Percentiles rank a stretch among this genome's conserved stretches.
These are phyloP conservation scores for Poecile atricapillus DNA, from an alignment of 2,113 vertebrate species.

Conservation along the genomic window DNA sequence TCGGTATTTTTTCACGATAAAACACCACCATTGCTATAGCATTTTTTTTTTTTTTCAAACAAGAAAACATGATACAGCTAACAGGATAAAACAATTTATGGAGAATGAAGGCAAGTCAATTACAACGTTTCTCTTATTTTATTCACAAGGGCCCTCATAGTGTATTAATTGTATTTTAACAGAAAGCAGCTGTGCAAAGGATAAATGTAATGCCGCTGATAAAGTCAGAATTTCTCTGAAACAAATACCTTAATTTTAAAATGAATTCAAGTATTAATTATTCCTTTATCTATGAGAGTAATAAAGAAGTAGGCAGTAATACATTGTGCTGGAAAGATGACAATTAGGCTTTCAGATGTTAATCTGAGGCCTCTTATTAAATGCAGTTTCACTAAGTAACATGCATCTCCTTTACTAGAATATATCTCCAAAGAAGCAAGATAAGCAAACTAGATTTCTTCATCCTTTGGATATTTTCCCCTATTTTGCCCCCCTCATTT, in stretches of 20 bases:
- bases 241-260: not conserved
- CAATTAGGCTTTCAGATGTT: not conserved
- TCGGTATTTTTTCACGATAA: not conserved
- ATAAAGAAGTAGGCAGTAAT: not conserved
- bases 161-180: not conserved
- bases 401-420: not conserved
- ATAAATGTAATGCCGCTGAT: not conserved
- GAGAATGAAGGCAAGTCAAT: not conserved
- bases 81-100: not conserved
- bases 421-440: not conserved
- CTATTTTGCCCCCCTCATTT: accelerated
- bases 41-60: not conserved
- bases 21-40: not conserved
- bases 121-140: not conserved
- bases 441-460: not conserved
- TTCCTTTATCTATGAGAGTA: not conserved
- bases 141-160: not conserved
- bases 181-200: not conserved
- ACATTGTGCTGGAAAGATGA: not conserved
- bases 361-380: not conserved
- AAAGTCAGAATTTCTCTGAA: not conserved
- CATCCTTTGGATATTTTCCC: not conserved
- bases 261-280: not conserved
- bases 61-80: not conserved
- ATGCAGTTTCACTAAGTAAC: not conserved